Conservation (phyloP, 2,888 invertebrate species). For the Limnephilus marmoratus region DNA sequence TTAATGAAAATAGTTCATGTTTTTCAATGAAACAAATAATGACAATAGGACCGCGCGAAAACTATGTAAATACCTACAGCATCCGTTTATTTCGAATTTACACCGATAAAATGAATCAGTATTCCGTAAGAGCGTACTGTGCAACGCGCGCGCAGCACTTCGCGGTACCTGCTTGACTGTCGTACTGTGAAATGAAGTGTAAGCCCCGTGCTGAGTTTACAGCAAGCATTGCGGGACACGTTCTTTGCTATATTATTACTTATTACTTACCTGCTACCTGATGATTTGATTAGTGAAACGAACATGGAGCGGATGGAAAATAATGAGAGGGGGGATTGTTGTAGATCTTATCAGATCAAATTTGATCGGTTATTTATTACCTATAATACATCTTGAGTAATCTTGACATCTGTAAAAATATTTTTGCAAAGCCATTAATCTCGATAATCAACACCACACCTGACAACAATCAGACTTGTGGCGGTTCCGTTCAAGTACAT, state of each 20-base stretch:
- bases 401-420: neutral
- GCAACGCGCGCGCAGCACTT: slow-evolving; percentile 3
- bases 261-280: slow-evolving; percentile 9
- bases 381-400: neutral
- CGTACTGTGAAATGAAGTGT: slow-evolving; percentile 32
- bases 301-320: neutral
- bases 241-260: slow-evolving; percentile 13
- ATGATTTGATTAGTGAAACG: slow-evolving; percentile 19
- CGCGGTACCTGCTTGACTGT: slow-evolving; percentile 33
- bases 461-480: neutral
- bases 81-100: neutral
- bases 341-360: neutral
- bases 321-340: neutral
- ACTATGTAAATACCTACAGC: neutral
- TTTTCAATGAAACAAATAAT: neutral
- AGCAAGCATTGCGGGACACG: slow-evolving; percentile 6
- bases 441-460: neutral
- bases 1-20: neutral
- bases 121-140: neutral
- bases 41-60: neutral
- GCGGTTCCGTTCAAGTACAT: too few relatives aligned
- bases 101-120: neutral
- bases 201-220: slow-evolving; percentile 20
- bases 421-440: neutral
- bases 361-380: too few relatives aligned